Percentiles rank a stretch among this genome's conserved stretches.
These are phyloP conservation scores for Patagioenas fasciata DNA, from an alignment of 2,113 vertebrate genomes.

Conservation along the genomic window DNA sequence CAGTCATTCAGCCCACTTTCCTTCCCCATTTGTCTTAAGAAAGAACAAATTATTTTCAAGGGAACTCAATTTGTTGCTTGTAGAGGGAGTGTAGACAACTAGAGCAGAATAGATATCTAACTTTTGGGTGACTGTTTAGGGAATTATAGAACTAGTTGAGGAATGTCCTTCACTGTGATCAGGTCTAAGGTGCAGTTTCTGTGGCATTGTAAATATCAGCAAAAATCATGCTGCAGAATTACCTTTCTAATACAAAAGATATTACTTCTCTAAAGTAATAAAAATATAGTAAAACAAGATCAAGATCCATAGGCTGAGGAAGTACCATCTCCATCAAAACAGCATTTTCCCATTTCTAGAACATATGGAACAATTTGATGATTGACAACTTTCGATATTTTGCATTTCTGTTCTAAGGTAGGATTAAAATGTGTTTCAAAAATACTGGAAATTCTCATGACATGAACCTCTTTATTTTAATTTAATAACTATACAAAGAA, in stretches of 20 bases:
- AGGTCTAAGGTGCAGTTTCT: not conserved
- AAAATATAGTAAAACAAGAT: not conserved
- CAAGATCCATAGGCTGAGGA: not conserved
- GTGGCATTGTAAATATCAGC: not conserved
- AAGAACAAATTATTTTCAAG: not conserved
- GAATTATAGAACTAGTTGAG: not conserved
- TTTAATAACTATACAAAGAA: not conserved
- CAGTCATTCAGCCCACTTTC: not conserved
- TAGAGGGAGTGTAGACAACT: not conserved
- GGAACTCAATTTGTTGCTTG: not conserved
- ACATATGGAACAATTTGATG: not conserved
- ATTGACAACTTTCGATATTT: not conserved
- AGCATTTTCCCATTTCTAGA: not conserved
- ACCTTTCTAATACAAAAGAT: not conserved
- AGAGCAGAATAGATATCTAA: not conserved
- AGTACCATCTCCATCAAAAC: not conserved
- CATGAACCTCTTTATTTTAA: not conserved
- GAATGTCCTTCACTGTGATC: not conserved
- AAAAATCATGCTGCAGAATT: not conserved
- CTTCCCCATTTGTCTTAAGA: not conserved
- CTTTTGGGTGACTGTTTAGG: not conserved
- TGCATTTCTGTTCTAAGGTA: not conserved
- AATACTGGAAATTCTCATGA: not conserved
- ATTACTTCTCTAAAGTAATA: not conserved
- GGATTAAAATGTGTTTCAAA: not conserved